Evolutionary conservation across 2,797 vertebrate genomes (phyloP), one percentile per base, ranked within the genome.

Genomic region (Sebastes itinus): DNA sequence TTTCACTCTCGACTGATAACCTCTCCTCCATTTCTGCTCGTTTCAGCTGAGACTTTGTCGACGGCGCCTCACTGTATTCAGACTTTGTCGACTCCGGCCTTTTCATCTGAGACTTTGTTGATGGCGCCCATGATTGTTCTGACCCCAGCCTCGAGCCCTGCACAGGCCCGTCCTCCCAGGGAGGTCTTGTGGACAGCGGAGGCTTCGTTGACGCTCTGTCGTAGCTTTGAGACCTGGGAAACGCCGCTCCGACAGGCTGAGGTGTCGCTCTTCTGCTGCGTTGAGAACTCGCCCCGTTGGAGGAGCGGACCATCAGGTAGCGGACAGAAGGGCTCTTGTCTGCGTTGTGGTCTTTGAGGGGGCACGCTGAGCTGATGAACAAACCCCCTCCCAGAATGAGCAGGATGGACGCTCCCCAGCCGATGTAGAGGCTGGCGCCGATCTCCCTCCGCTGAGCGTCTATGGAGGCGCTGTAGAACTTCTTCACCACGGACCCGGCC

Each of bases 391-490:
- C 97, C 0, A 99, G 91, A 22, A 98, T 69, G 35, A 98, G 95
- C 27, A 99, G 88, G 0, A 95, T 92, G 0, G 97, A 93, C 0
- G 97, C 94, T 0, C 97, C 98, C 97, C 98, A 99, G 80, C 98
- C 98, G 1, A 99, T 94, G 81, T 99, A 99, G 58, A 99, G 95
- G 0, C 96, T 95, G 0, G 97, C 95, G 0, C 99, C 99, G 4
- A 99, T 90, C 89, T 99, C 98, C 69, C 97, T 92, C 82, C 96
- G 97, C 94, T 97, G 96, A 1, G 96, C 94, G 0, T 97, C 91
- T 0, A 79, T 80, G 67, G 97, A 60, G 0, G 97, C 94, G 72
- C 97, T 95, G 92, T 97, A 96, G 91, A 97, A 97, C 1, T 77
- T 88, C 27, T 66, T 90, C 68, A 97, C 93, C 79, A 97, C 90